Evolutionary conservation across 2,888 invertebrate genomes (phyloP), one percentile per base, ranked within the genome.

Genomic region (Digitonthophagus gazella): DNA sequence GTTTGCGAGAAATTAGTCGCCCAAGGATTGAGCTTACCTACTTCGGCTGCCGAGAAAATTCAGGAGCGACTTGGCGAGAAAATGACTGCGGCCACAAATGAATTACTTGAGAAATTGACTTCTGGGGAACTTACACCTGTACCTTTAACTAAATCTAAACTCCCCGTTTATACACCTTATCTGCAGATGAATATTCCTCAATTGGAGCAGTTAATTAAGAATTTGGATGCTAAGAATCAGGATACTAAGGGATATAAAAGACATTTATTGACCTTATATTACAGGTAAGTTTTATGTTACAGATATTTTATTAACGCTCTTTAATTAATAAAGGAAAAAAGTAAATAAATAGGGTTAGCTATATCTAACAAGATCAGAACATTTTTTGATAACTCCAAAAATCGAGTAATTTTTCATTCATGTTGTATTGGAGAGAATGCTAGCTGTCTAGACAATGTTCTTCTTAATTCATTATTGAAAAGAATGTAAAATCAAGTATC

Each of bases 1-100:
- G 81, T 91, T 2, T 79, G 91, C 0, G 77, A 82, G 65, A 84
- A 83, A 15, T 77, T 92, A 54, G 84, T 88, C n/a, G 81, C 86
- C 2, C 86, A 89, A 76, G 93, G 93, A 0, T 77, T 93, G 15
- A 86, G 88, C 63, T 88, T 93, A 20, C 88, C 86, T 19, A 87
- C 86, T 20, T 78, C 15, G 1, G 81, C 86, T 58, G 92, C 91
- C 0, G 87, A 90, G 75, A 82, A 81, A 14, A 83, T 93, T 28
- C 88, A 91, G 76, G 87, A 89, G 44, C 86, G 84, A 73, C 79
- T 93, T 0, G 90, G 89, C 0, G 86, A 88, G 56, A 86, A 88
- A 71, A 84, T 92, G 85, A 91, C 90, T 0, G 85, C 88, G 0
- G 83, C 84, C 71, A 83, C 91, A 55, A 89, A 90, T 0, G 86